Base-by-base conservation (phyloP, 64 coral and sea anemone species). In the Pocillopora verrucosa region DNA sequence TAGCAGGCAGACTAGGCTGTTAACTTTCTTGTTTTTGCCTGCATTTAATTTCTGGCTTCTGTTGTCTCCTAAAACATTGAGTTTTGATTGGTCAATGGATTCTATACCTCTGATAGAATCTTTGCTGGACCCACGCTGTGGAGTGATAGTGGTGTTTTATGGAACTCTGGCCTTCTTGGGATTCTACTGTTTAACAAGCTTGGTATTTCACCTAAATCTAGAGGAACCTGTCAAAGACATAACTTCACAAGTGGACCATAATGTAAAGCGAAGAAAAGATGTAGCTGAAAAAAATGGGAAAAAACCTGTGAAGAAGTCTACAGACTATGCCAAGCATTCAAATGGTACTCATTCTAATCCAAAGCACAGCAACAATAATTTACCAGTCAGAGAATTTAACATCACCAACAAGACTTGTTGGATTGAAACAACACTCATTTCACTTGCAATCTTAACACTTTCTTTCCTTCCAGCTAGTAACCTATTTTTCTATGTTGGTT, bases 41-140 rank as follows among this genome's bases (percentile, higher is more conserved):
- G 88, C 80, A 76, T 89, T 96, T 74, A 90, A 96, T 73, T 93
- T 96, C 63, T 91, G 88, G 94, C 57, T 96, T 22, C 91, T 96
- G 36, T 65, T 96, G 24, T 96, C 83, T 80, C 94, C 94, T 34
- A 96, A 77, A 78, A 87, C 64, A 10, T 56, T 91, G 56, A 90
- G 94, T 61, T 96, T 96, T 96, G 94, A 96, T 88, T 96, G 94
- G 94, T 96, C 94, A 10, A 96, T 96, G 94, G 91, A 96, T 24
- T 62, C 94, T 16, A 93, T 96, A 87, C 94, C 94, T 51, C 72
- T 96, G 14, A 75, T 96, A 3, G 87, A 96, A 64, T 87, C 87
- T 0, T 83, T 91, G 14, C 82, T 89, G 69, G 94, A 96, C 91
- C 75, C 59, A 63, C 87, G 94, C 16, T 90, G 90, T 88, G 34